Evolutionary conservation across 2,888 invertebrate species (phyloP).

Genomic region (Cinara cedri): DNA sequence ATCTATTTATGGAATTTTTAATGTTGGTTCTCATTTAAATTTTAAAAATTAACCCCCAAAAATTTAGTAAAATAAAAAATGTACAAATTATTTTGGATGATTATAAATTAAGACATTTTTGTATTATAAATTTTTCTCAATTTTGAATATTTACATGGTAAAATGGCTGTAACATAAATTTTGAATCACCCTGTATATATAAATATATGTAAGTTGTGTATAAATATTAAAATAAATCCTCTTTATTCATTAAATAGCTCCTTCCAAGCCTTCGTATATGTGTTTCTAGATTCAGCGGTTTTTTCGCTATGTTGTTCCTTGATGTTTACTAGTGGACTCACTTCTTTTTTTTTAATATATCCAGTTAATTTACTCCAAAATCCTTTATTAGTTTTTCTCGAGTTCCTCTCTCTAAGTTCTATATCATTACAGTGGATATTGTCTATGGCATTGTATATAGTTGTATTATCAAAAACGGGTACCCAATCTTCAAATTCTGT

Average conservation of each 20-base stretch:
- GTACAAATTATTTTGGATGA: too few species aligned
- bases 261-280: background rate
- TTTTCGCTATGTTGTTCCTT: constrained; percentile 1
- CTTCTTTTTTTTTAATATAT: constrained; percentile 15
- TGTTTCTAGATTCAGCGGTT: background rate
- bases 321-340: background rate
- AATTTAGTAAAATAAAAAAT: too few species aligned
- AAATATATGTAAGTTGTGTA: constrained; percentile 5
- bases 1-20: too few species aligned
- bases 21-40: too few species aligned
- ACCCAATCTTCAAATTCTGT: constrained; percentile 17
- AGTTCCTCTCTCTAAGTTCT: background rate
- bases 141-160: too few species aligned
- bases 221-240: background rate
- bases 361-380: constrained; percentile 35
- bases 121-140: too few species aligned
- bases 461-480: constrained; percentile 34
- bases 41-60: too few species aligned
- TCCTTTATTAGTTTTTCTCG: constrained; percentile 16
- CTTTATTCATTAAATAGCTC: background rate
- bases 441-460: background rate
- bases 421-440: constrained; percentile 9
- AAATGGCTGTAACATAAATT: too few species aligned
- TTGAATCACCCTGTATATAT: too few species aligned
- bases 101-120: too few species aligned